phyloP scores from a whole-genome alignment of 2,113 vertebrate species.

The Nesogale talazaci region DNA sequence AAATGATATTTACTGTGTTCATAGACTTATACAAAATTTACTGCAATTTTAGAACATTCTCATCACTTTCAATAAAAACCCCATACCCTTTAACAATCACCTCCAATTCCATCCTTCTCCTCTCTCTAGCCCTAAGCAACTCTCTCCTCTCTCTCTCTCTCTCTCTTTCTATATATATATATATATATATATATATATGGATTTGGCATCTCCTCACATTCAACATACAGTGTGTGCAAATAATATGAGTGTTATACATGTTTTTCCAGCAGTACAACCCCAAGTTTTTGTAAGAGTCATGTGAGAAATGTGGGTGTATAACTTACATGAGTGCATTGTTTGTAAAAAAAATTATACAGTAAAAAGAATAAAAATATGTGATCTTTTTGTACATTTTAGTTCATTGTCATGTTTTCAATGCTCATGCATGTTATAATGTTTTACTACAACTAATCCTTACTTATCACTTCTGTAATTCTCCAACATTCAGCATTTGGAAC shows the following conservation, averaged over 20 bases:
- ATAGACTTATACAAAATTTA: background rate
- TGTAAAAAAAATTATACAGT: background rate
- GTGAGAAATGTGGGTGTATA: background rate
- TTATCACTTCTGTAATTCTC: too few relatives aligned
- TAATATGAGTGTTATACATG: background rate
- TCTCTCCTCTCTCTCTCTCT: too few relatives aligned
- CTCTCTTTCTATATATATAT: too few relatives aligned
- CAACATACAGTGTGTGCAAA: background rate
- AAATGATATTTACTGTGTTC: background rate
- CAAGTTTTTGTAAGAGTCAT: background rate
- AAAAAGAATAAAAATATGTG: background rate
- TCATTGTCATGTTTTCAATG: constrained; percentile 39
- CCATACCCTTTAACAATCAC: background rate
- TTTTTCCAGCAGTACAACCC: background rate
- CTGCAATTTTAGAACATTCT: constrained; percentile 17
- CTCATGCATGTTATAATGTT: background rate
- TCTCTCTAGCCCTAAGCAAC: background rate
- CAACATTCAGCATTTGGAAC: too few relatives aligned
- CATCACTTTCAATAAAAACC: constrained; percentile 21
- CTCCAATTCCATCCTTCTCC: background rate
- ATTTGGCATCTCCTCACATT: constrained; percentile 24
- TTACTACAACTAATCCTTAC: background rate
- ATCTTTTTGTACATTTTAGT: background rate
- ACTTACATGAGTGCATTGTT: background rate
- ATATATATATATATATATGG: too few relatives aligned